Evolutionary conservation across 2,797 vertebrate species (phyloP).

Genomic region (Microhierax caerulescens): DNA sequence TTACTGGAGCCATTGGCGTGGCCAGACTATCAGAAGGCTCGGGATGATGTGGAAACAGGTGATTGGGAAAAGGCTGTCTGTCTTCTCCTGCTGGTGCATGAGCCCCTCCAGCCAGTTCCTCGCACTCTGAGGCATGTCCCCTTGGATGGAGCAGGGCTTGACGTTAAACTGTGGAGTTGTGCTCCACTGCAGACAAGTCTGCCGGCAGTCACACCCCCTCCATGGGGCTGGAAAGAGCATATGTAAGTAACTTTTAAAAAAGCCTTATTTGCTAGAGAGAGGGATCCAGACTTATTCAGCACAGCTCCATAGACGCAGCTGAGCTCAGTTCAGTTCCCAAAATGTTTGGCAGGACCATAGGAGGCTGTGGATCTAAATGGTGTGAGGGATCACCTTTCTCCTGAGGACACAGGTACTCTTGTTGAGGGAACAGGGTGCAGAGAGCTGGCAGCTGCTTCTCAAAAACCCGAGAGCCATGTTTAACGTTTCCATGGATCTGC

Average conservation of each 20-base stretch:
- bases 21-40: background rate
- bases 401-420: background rate
- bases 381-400: background rate
- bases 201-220: background rate
- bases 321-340: background rate
- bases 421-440: background rate
- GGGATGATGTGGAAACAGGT: background rate
- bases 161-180: background rate
- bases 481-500: background rate
- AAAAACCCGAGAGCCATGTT: background rate
- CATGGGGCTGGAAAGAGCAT: background rate
- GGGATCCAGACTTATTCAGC: background rate
- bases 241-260: background rate
- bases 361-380: background rate
- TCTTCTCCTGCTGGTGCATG: background rate
- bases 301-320: accelerated
- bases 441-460: background rate
- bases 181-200: background rate
- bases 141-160: background rate
- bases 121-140: background rate
- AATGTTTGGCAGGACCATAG: background rate
- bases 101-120: background rate
- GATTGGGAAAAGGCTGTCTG: background rate
- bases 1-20: background rate
- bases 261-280: background rate